These are phyloP conservation scores for Chondrosia reniformis DNA, from an alignment of 37 sponge, comb jelly and placozoan species.

Conservation along the genomic window DNA sequence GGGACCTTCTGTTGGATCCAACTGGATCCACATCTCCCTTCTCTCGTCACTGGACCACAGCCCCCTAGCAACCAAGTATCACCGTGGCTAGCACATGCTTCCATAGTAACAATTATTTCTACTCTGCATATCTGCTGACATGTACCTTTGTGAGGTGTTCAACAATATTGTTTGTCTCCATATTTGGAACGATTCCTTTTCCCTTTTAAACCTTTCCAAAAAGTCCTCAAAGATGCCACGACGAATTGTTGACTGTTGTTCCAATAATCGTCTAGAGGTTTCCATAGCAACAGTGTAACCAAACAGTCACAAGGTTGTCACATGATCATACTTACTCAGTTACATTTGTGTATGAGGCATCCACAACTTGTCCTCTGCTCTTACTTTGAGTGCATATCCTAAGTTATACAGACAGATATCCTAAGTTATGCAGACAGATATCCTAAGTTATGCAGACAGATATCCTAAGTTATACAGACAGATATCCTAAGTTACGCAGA, in stretches of 20 bases:
- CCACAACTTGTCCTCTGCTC: constrained; percentile 20
- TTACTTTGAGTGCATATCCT: constrained; percentile 43
- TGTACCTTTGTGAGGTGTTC: constrained; percentile 64
- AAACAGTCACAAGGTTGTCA: not conserved
- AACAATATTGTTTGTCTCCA: constrained; percentile 61
- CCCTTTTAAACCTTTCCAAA: not conserved
- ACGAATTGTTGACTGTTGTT: constrained; percentile 31
- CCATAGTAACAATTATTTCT: not conserved
- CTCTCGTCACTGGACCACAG: constrained; percentile 75
- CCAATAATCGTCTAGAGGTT: not conserved
- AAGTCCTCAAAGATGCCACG: constrained; percentile 47
- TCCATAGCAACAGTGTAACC: not conserved
- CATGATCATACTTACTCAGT: constrained; percentile 23
- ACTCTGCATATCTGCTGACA: not conserved
- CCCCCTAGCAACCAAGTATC: constrained; percentile 27
- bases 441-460: not conserved
- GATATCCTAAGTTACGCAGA: constrained; percentile 11
- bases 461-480: constrained; percentile 1
- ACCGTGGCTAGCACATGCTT: not conserved
- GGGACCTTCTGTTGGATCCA: constrained; percentile 96
- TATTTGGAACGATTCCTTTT: constrained; percentile 35
- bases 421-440: constrained; percentile 9
- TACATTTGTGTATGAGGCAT: constrained; percentile 24
- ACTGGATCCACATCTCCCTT: constrained; percentile 77
- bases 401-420: not conserved